Conservation (phyloP, 2,113 vertebrate genomes). For the Probosciger aterrimus region DNA sequence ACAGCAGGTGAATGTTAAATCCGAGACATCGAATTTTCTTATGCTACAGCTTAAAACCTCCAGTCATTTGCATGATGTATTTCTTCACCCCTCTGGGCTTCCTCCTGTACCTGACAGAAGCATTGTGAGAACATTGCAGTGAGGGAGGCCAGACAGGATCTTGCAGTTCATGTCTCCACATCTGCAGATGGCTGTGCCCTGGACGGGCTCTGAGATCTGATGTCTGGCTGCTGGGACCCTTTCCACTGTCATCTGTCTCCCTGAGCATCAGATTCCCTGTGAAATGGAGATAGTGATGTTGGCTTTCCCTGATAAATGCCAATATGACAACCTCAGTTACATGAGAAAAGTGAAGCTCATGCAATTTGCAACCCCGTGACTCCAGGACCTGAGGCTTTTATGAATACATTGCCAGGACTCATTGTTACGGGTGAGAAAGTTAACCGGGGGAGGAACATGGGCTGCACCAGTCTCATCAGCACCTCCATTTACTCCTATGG, state of each 20-base stretch:
- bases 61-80: neutral
- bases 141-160: neutral
- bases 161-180: neutral
- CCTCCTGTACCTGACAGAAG: neutral
- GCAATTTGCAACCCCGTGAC: fast-evolving
- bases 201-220: neutral
- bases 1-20: neutral
- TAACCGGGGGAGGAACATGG: neutral
- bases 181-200: neutral
- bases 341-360: neutral
- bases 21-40: neutral
- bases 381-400: neutral
- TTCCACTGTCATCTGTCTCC: neutral
- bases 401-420: neutral
- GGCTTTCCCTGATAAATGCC: neutral
- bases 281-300: neutral
- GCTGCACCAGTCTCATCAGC: neutral
- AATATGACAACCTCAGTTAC: neutral
- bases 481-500: neutral
- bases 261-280: neutral
- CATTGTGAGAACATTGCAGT: neutral
- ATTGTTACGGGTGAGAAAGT: neutral
- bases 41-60: neutral
- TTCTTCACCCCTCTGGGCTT: neutral
- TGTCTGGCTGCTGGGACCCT: neutral